Percentiles rank a stretch among this genome's conserved stretches.
phyloP scores from a whole-genome alignment of 1,140 invertebrate species.

The Sitobion miscanthi region DNA sequence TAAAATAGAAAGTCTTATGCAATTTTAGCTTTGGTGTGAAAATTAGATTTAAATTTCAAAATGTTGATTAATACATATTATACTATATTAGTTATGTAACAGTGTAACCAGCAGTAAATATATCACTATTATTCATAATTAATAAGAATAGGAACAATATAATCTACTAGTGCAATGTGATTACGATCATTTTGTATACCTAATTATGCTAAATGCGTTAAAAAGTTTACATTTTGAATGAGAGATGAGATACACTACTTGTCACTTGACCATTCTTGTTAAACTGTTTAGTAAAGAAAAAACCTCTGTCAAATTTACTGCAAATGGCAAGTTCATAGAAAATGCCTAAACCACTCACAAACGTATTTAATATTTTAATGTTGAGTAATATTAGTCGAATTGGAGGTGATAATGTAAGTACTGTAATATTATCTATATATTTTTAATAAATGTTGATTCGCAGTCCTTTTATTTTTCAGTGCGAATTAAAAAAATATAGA shows the following conservation, averaged over 20 bases:
- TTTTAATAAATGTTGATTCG: too few relatives aligned
- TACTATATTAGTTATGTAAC: neutral
- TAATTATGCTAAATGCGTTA: neutral
- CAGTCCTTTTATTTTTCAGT: too few relatives aligned
- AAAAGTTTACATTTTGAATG: neutral
- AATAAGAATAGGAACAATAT: neutral
- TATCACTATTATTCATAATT: neutral
- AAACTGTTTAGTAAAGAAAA: neutral
- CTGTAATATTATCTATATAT: too few relatives aligned
- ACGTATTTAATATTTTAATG: neutral
- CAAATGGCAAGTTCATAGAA: neutral
- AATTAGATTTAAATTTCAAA: neutral
- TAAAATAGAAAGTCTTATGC: neutral
- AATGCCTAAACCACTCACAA: neutral
- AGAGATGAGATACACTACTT: neutral
- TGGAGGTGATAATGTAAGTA: neutral
- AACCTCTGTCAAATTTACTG: neutral
- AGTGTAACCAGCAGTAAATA: neutral
- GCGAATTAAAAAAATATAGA: too few relatives aligned
- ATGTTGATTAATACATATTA: neutral
- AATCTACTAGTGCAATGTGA: neutral
- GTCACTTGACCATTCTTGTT: conserved; percentile 17
- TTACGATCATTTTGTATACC: neutral
- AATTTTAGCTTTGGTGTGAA: neutral
- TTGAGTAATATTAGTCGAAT: neutral